Evolutionary conservation across 2,888 invertebrate species (phyloP).

Genomic region (Eupeodes latifasciatus): DNA sequence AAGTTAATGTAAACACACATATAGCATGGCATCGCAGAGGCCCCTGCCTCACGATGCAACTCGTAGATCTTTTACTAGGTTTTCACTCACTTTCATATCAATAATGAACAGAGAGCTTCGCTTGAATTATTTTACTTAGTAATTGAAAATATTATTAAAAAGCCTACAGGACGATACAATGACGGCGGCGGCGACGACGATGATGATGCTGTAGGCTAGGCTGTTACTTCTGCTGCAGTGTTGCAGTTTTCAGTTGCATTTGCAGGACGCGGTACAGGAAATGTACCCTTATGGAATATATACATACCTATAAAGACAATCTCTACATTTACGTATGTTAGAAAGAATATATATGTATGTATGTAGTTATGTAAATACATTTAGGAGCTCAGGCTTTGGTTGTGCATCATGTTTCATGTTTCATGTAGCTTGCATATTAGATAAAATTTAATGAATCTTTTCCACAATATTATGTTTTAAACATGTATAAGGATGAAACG

Average conservation of each 20-base stretch:
- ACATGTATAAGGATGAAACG: slow-evolving; percentile 28
- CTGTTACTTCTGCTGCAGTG: slow-evolving; percentile 16
- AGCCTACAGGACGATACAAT: slow-evolving; percentile 59
- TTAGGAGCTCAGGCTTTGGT: not conserved
- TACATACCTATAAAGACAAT: not conserved
- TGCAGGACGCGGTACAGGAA: slow-evolving; percentile 40
- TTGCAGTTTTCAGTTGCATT: not conserved
- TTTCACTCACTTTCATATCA: slow-evolving; percentile 75
- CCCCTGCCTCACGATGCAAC: slow-evolving; percentile 32
- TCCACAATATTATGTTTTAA: slow-evolving; percentile 48
- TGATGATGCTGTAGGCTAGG: slow-evolving; percentile 4
- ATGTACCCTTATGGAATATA: slow-evolving; percentile 61
- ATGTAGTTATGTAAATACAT: too few relatives aligned
- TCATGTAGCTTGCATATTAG: slow-evolving; percentile 56
- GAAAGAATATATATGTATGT: too few relatives aligned
- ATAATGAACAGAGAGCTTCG: slow-evolving; percentile 72
- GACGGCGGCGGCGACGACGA: not conserved
- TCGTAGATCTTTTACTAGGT: slow-evolving; percentile 66
- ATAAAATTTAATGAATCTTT: slow-evolving; percentile 72
- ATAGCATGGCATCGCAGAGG: not conserved
- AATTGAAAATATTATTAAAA: slow-evolving; percentile 75
- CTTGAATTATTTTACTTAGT: slow-evolving; percentile 75
- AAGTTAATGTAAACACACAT: slow-evolving; percentile 74
- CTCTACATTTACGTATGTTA: not conserved
- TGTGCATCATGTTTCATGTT: slow-evolving; percentile 26